Evolutionary conservation across 2,113 vertebrate genomes (phyloP), one percentile per base, ranked within the genome.

Genomic region (Gobio gobio): DNA sequence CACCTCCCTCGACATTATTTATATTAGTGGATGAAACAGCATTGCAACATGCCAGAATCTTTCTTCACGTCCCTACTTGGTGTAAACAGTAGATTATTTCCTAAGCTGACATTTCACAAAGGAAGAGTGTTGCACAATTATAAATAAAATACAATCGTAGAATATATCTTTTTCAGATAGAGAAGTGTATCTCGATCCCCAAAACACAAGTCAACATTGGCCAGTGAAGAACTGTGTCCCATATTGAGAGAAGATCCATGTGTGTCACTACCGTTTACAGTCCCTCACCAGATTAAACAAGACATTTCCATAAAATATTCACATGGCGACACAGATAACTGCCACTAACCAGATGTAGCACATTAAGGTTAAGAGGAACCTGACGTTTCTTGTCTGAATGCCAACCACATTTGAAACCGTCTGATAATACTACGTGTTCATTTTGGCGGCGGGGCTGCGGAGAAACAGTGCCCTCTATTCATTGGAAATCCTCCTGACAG

Each of bases 401-500:
- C 63, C 78, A 88, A 74, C 76, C 80, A 51, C 76, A 81, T 81
- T 81, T 80, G 26, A 88, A 83, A 76, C 14, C 1, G 22, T 47
- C 58, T 64, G 58, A 80, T 74, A 59, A 86, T 84, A 61, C 68
- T 40, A 70, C 22, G 12, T 56, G 70, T 51, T 84, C 66, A 68
- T 86, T 76, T 83, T 83, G 68, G 84, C 51, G 24, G 78, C 66
- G 45, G 82, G 80, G 56, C 74, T 36, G n/a, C 81, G 86, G 72
- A 78, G 90, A 87, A 87, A 90, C 83, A 87, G 86, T 90, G 91
- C 86, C 88, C 92, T 85, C 89, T 64, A 88, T 89, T 90, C 90
- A 86, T 88, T 89, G 90, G 86, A 91, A 94, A 94, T 90, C 92
- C 93, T 94, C 93, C 86, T 90, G 94, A 94, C 90, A 90, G 92